These are phyloP conservation scores for Phrynocephalus vlangalii DNA, from an alignment of 2,797 vertebrate genomes.

Conservation along the genomic window DNA sequence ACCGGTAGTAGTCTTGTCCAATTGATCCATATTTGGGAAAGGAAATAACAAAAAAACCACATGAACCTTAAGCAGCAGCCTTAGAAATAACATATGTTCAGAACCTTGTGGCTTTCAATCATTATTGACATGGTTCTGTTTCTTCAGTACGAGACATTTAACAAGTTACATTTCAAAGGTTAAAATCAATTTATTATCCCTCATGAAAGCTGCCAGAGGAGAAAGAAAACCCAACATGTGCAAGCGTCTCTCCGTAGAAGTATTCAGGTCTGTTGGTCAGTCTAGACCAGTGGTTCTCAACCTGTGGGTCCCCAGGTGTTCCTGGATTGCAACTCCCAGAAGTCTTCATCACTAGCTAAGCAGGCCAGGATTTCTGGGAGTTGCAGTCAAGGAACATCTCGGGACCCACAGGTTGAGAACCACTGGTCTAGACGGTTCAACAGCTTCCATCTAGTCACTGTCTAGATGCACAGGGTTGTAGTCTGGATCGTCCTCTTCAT, in stretches of 20 bases:
- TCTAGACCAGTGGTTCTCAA: constrained; percentile 15
- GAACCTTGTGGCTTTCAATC: not conserved
- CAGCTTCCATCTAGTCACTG: constrained; percentile 85
- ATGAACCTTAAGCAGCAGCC: not conserved
- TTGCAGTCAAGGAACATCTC: too few relatives aligned
- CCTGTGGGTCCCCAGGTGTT: too few relatives aligned
- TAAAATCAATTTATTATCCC: constrained; percentile 79
- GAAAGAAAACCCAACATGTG: constrained; percentile 57
- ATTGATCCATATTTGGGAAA: too few relatives aligned
- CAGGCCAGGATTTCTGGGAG: too few relatives aligned
- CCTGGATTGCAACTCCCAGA: too few relatives aligned
- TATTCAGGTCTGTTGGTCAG: constrained; percentile 53
- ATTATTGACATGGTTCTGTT: not conserved
- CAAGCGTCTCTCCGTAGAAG: constrained; percentile 38
- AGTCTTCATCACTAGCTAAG: too few relatives aligned
- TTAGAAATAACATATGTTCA: constrained; percentile 8
- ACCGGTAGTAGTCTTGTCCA: too few relatives aligned
- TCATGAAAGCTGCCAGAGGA: constrained; percentile 78
- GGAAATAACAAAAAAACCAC: not conserved
- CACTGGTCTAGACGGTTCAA: constrained; percentile 42
- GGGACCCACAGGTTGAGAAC: too few relatives aligned
- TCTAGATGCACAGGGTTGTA: constrained; percentile 89
- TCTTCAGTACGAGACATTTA: constrained; percentile 50
- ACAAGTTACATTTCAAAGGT: constrained; percentile 65
- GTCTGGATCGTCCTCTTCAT: constrained; percentile 91